Evolutionary conservation across 37 sponge, comb jelly and placozoan genomes (phyloP).

Genomic region (Mnemiopsis leidyi): DNA sequence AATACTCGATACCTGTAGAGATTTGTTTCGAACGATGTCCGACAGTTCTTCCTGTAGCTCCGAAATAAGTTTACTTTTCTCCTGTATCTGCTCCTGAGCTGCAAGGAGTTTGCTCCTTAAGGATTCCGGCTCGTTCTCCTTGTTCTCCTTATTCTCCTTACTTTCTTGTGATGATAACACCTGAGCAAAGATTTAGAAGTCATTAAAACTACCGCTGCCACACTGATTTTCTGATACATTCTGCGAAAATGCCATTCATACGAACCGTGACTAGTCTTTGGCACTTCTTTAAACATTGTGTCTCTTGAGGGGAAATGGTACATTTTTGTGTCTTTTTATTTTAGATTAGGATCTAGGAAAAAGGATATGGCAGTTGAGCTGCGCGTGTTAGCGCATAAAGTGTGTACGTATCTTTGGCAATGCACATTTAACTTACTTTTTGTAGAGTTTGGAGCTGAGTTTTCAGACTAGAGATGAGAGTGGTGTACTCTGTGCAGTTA

Average conservation of each 20-base stretch:
- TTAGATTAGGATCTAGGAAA: no score
- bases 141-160: neutral
- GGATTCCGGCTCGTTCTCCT: neutral
- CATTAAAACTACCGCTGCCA: no score
- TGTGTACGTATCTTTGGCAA: no score
- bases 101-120: neutral
- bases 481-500: neutral
- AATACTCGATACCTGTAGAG: neutral
- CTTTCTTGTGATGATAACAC: neutral
- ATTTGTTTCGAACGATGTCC: constrained; percentile 2
- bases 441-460: neutral
- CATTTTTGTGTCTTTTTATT: no score
- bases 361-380: no score
- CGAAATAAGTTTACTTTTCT: neutral
- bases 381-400: no score
- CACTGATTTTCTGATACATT: no score
- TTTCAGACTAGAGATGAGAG: neutral
- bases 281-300: no score
- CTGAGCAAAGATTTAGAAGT: neutral
- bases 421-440: no score
- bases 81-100: neutral
- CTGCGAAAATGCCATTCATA: no score
- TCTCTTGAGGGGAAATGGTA: no score
- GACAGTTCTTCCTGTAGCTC: neutral
- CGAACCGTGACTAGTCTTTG: no score